A percentile compares a stretch with the other conserved stretches of the same genome.
phyloP scores from a whole-genome alignment of 1,140 invertebrate species.

The Lethocerus indicus region DNA sequence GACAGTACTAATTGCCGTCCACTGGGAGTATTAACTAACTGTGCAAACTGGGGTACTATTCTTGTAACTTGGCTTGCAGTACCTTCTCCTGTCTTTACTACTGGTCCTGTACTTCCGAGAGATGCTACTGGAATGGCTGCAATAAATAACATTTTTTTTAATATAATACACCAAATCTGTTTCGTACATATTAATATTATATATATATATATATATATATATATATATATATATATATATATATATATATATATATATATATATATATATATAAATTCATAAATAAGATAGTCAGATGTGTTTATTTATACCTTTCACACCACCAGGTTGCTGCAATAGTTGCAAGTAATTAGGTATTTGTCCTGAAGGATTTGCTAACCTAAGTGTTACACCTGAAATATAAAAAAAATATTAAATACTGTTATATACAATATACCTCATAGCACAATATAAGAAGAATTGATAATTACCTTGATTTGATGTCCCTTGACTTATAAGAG shows the following conservation, averaged over 20 bases:
- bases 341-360: conserved; percentile 34
- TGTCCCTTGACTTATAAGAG: conserved; percentile 12
- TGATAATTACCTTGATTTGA: background rate
- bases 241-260: too few relatives aligned
- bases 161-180: background rate
- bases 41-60: conserved; percentile 5
- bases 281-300: background rate
- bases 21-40: conserved; percentile 9
- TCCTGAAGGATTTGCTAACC: conserved; percentile 26
- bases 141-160: conserved; percentile 17
- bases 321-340: conserved; percentile 36
- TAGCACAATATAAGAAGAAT: background rate
- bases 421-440: background rate
- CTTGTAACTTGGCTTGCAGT: background rate
- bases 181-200: background rate
- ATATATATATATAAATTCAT: background rate
- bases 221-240: too few relatives aligned
- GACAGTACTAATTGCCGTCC: conserved; percentile 11
- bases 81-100: conserved; percentile 2
- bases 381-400: conserved; percentile 27
- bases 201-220: background rate
- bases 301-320: conserved; percentile 30
- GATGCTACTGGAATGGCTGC: conserved; percentile 29
- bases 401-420: too few relatives aligned
- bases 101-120: background rate